These are phyloP conservation scores for Trichoplusia ni DNA, from an alignment of 1,140 invertebrate genomes.

Conservation along the genomic window DNA sequence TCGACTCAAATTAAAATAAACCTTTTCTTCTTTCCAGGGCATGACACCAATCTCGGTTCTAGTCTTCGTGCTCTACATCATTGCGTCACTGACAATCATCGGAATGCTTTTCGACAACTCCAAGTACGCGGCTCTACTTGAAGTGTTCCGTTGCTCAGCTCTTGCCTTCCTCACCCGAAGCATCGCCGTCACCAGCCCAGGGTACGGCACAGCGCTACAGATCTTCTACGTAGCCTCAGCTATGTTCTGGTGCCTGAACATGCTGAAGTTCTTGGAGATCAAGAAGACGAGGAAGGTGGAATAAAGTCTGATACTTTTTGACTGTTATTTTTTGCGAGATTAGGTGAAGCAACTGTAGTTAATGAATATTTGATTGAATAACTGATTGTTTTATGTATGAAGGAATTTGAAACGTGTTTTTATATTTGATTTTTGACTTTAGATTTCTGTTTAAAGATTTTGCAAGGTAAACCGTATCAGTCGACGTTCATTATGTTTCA, in stretches of 20 bases:
- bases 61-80: slow-evolving; percentile 84
- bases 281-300: slow-evolving; percentile 60
- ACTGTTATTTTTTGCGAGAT: slow-evolving; percentile 16
- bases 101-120: slow-evolving; percentile 87
- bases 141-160: slow-evolving; percentile 82
- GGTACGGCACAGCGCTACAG: slow-evolving; percentile 55
- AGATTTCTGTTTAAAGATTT: no score
- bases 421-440: no score
- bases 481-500: no score
- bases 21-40: slow-evolving; percentile 77
- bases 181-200: slow-evolving; percentile 51
- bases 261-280: slow-evolving; percentile 69
- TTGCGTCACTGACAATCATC: slow-evolving; percentile 85
- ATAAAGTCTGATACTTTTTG: slow-evolving; percentile 26
- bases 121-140: slow-evolving; percentile 79
- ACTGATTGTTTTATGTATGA: slow-evolving; percentile 2
- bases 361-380: neutral
- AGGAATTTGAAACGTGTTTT: no score
- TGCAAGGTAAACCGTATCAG: no score
- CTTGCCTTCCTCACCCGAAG: slow-evolving; percentile 73
- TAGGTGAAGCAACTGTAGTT: neutral
- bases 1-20: neutral
- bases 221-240: slow-evolving; percentile 70
- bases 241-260: slow-evolving; percentile 75
- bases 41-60: slow-evolving; percentile 82